Conservation (phyloP, 2,797 vertebrate genomes). For the Gambelia wislizenii region DNA sequence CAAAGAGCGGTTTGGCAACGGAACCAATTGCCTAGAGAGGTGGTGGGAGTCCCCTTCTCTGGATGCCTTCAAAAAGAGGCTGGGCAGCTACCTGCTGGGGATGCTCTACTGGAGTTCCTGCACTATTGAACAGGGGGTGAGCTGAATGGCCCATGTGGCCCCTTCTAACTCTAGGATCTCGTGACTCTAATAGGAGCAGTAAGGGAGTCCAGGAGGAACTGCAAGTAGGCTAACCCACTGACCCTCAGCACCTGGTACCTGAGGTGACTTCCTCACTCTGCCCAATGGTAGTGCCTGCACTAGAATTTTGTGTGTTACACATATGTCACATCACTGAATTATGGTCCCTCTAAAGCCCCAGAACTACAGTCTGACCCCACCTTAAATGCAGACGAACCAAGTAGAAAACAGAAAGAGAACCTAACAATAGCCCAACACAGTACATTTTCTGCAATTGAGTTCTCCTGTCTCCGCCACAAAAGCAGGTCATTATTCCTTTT, state of each 20-base stretch:
- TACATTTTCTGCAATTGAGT: fast-evolving
- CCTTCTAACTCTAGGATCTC: no score
- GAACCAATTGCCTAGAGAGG: no score
- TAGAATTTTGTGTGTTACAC: neutral
- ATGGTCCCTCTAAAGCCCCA: fast-evolving
- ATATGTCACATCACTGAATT: neutral
- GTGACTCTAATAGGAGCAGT: neutral
- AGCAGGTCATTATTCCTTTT: neutral
- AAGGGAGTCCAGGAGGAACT: neutral
- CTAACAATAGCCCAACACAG: fast-evolving
- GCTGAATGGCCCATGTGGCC: no score
- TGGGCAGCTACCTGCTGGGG: no score
- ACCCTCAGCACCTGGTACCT: neutral
- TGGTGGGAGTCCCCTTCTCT: no score
- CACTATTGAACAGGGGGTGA: no score
- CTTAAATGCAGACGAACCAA: neutral
- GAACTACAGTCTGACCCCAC: neutral
- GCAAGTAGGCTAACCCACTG: neutral
- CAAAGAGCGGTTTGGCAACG: no score
- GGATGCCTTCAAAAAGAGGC: no score
- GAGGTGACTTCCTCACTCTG: neutral
- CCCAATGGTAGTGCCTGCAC: neutral
- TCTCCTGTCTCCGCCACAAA: fast-evolving
- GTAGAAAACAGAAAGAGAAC: neutral
- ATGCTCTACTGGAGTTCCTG: no score